Conservation (phyloP, 2,797 vertebrate genomes). For the Alcedo atthis region DNA sequence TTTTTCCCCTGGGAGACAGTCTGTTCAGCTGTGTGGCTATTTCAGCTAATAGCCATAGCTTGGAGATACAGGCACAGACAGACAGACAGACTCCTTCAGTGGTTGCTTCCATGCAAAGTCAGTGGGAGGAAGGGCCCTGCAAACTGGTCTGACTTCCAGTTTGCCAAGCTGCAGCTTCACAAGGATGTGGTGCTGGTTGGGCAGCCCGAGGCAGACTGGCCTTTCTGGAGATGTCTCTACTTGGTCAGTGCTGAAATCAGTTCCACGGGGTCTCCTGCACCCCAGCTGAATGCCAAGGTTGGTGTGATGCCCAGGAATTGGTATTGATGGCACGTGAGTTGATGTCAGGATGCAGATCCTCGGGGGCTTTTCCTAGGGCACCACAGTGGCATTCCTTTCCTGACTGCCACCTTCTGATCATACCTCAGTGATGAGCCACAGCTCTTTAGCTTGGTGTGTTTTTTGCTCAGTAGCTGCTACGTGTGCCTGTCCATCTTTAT, state of each 20-base stretch:
- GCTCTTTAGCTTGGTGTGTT: not conserved
- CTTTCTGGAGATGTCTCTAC: not conserved
- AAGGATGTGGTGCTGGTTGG: not conserved
- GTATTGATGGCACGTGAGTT: accelerated
- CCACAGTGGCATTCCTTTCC: not conserved
- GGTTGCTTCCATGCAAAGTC: accelerated
- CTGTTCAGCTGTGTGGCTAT: not conserved
- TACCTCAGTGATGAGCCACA: not conserved
- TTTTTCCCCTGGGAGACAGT: not conserved
- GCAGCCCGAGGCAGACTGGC: accelerated
- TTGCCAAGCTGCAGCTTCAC: not conserved
- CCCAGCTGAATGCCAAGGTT: not conserved
- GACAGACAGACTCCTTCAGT: not conserved
- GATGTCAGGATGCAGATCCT: not conserved
- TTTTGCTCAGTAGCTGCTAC: not conserved
- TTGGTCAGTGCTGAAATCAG: not conserved
- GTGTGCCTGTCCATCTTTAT: accelerated
- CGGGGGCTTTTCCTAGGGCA: not conserved
- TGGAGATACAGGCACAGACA: not conserved
- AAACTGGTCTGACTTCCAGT: not conserved
- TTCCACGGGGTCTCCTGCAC: not conserved
- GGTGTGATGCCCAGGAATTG: too few species aligned
- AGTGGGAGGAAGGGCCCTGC: not conserved
- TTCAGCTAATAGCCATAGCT: not conserved
- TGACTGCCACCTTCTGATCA: not conserved